Evolutionary conservation across 2,888 invertebrate species (phyloP).

Genomic region (Cecidostiba fungosa): DNA sequence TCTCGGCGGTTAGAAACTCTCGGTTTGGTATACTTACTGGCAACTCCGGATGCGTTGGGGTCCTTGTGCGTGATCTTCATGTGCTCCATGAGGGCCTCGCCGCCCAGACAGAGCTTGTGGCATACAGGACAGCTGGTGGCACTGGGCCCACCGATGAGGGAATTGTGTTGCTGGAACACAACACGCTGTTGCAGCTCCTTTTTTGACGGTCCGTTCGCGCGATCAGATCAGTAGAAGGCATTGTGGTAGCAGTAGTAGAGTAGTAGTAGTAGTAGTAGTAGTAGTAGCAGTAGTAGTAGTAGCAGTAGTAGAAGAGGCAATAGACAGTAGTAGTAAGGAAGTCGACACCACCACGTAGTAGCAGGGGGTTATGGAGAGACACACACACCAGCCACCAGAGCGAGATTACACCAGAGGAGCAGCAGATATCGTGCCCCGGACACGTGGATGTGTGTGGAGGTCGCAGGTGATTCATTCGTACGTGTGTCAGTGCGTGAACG

Average conservation of each 20-base stretch:
- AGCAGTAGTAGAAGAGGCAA: slow-evolving; percentile 63
- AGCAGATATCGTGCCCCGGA: neutral
- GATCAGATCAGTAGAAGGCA: slow-evolving; percentile 57
- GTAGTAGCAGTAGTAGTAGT: slow-evolving; percentile 65
- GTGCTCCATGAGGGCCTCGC: slow-evolving; percentile 96
- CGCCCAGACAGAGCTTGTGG: slow-evolving; percentile 96
- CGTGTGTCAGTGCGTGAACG: slow-evolving; percentile 14
- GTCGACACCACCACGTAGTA: slow-evolving; percentile 59
- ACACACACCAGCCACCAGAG: slow-evolving; percentile 31
- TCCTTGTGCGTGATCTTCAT: slow-evolving; percentile 98
- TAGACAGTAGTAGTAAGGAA: slow-evolving; percentile 63
- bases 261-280: slow-evolving; percentile 43
- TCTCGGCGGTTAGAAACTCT: too few relatives aligned
- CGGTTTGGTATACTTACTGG: slow-evolving; percentile 86
- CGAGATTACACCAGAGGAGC: slow-evolving; percentile 13
- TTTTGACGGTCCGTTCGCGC: slow-evolving; percentile 69
- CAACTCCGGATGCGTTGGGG: slow-evolving; percentile 92
- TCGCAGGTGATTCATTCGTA: slow-evolving; percentile 15
- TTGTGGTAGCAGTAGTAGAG: slow-evolving; percentile 25
- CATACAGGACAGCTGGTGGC: slow-evolving; percentile 96
- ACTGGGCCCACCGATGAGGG: slow-evolving; percentile 94
- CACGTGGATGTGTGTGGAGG: slow-evolving; percentile 14
- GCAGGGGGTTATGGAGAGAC: slow-evolving; percentile 56
- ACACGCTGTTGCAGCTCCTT: slow-evolving; percentile 95
- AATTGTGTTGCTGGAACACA: slow-evolving; percentile 97